Conservation (phyloP, 2,888 invertebrate species). For the Epistrophella euchroma region DNA sequence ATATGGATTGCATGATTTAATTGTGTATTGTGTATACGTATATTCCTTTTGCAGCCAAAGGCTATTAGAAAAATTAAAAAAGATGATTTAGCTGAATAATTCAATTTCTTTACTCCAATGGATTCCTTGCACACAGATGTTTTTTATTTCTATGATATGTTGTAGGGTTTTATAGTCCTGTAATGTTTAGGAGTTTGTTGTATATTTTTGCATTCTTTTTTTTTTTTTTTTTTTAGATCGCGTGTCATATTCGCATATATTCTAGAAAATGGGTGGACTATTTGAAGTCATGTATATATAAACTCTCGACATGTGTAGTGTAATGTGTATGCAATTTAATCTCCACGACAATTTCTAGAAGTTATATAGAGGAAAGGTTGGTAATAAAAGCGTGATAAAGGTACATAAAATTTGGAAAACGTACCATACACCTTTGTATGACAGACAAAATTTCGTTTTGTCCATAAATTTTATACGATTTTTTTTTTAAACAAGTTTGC, state of each 20-base stretch:
- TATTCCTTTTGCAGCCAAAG: constrained; percentile 32
- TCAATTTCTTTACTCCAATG: constrained; percentile 58
- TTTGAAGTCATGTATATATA: constrained; percentile 37
- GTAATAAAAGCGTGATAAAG: constrained; percentile 3
- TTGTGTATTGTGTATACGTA: background rate
- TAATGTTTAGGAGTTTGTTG: constrained; percentile 4
- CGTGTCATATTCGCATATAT: constrained; percentile 70
- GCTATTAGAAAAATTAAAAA: constrained; percentile 71
- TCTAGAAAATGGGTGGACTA: constrained; percentile 40
- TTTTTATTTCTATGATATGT: background rate
- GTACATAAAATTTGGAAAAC: background rate
- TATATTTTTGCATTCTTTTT: background rate
- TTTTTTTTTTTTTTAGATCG: constrained; percentile 44
- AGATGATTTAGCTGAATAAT: constrained; percentile 66
- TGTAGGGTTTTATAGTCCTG: constrained; percentile 8
- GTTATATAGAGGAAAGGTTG: background rate
- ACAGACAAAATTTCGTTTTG: background rate
- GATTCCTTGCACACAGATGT: constrained; percentile 24
- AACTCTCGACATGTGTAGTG: constrained; percentile 33
- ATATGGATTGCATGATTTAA: constrained; percentile 47
- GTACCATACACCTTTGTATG: background rate
- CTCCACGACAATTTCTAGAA: constrained; percentile 26
- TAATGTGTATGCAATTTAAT: constrained; percentile 66
- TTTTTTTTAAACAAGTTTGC: too few relatives aligned
- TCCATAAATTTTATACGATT: too few relatives aligned